Base-by-base conservation (phyloP, 2,797 vertebrate species). In the Falco concolor region DNA sequence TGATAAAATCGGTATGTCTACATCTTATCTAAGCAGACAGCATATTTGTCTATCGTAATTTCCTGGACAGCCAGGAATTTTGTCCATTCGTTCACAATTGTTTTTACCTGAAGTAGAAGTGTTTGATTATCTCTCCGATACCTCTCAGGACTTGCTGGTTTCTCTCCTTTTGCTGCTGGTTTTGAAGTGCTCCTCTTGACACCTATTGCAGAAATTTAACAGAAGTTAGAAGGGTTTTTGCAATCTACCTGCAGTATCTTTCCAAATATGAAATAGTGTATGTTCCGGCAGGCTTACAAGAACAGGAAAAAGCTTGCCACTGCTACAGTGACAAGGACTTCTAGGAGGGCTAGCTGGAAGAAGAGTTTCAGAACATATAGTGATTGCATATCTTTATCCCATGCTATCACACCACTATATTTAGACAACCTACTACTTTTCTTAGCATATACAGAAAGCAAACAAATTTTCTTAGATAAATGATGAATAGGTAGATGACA, bases 101-200 rank as follows among this genome's bases (percentile, higher is more conserved):
- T 10, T 81, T 77, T 91, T 97, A 99, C 99, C 98, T 99, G 99
- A 10, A 99, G 97, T 52, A 98, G 87, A 59, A 99, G 98, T 2
- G 98, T 98, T 95, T 99, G 98, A 79, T 98, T 97, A 49, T 99
- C 98, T 54, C 90, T 98, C 82, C 97, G 98, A 79, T 98, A 98
- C 18, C 98, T 98, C 87, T 98, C 98, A 90, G 98, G 92, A 94
- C 40, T 96, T 88, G 91, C 98, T 69, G 90, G 68, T 61, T 96
- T 97, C 30, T 95, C 57, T 16, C 56, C 93, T 57, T 96, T 97
- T 30, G 72, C 52, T 92, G 96, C 20, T 94, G 84, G 24, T 96
- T 96, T 97, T 96, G 97, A 98, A 47, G 89, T 50, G 92, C 49
- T 98, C 90, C 93, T 92, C 95, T 95, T 97, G 18, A 67, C 95